phyloP scores from a whole-genome alignment of 2,113 vertebrate species.

The Zosterops japonicus region DNA sequence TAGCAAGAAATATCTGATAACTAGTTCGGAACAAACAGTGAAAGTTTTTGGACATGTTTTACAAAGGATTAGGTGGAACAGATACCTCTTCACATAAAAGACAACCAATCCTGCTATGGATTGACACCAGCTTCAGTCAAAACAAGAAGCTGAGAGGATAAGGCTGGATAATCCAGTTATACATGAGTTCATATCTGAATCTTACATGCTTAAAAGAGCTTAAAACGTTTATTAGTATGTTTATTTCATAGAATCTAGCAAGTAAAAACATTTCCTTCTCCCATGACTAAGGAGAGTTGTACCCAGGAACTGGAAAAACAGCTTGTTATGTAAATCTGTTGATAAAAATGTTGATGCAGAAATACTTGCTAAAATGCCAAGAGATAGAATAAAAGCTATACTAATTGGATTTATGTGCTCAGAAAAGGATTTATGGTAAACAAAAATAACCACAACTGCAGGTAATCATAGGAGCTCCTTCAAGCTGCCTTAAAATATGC shows the following conservation, averaged over 20 bases:
- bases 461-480: neutral
- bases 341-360: slow-evolving; percentile 15
- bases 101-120: neutral
- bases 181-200: neutral
- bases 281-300: neutral
- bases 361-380: neutral
- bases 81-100: neutral
- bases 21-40: neutral
- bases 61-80: neutral
- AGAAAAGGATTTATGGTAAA: neutral
- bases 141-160: neutral
- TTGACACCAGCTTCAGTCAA: neutral
- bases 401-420: slow-evolving; percentile 25
- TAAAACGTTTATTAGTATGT: neutral
- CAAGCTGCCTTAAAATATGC: neutral
- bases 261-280: neutral
- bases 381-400: neutral
- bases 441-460: neutral
- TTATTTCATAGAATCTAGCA: neutral
- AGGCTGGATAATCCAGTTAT: neutral
- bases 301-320: neutral
- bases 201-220: neutral
- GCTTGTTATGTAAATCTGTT: slow-evolving; percentile 12
- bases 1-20: neutral
- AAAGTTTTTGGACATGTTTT: neutral